These are phyloP conservation scores for Peromyscus leucopus DNA, from an alignment of 2,113 vertebrate species.

Conservation along the genomic window DNA sequence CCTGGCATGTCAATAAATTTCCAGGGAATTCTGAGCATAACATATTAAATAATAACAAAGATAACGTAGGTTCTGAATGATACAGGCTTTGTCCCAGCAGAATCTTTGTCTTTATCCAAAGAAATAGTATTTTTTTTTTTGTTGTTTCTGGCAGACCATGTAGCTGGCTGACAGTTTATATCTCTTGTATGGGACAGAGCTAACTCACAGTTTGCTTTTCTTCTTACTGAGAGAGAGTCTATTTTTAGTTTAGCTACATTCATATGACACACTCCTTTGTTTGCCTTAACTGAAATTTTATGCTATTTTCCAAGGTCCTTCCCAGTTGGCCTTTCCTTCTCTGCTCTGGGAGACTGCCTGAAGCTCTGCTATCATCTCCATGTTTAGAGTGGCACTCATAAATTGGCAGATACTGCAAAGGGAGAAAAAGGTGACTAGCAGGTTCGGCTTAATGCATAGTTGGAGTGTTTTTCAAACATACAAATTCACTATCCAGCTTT, in stretches of 20 bases:
- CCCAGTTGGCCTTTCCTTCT: background rate
- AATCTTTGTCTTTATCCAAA: background rate
- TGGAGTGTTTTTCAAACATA: conserved; percentile 1
- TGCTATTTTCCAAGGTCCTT: background rate
- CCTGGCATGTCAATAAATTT: background rate
- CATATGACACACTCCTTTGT: background rate
- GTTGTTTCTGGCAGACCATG: background rate
- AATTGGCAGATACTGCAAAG: background rate
- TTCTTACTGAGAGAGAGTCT: background rate
- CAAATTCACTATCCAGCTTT: background rate
- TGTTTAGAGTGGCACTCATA: background rate
- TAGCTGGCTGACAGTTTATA: background rate
- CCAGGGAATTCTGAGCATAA: background rate
- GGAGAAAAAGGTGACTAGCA: background rate
- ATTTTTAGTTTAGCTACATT: background rate
- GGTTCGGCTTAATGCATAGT: background rate
- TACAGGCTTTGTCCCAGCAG: background rate
- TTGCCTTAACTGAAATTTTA: background rate
- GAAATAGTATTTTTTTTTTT: background rate
- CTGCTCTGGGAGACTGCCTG: background rate
- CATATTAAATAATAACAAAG: background rate
- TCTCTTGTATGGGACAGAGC: background rate
- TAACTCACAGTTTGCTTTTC: background rate
- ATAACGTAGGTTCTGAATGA: background rate
- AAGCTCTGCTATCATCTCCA: background rate